phyloP scores from a whole-genome alignment of 92 coral and sea anemone genomes.

The Plumapathes pennacea region DNA sequence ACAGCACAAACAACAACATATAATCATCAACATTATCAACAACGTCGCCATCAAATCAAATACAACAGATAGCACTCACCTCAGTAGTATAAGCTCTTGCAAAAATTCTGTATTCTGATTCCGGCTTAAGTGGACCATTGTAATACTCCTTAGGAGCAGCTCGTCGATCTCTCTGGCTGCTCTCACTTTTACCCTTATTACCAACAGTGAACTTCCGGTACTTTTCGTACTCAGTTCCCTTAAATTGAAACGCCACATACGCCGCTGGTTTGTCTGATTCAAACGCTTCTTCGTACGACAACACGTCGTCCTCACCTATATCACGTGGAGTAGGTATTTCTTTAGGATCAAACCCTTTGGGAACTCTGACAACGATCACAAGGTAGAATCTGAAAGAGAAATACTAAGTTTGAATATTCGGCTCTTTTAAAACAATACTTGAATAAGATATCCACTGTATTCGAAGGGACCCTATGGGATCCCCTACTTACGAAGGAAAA shows the following conservation, averaged over 20 bases:
- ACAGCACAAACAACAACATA: no score
- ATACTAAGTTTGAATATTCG: no score
- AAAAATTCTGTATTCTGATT: constrained; percentile 36
- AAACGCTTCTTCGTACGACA: constrained; percentile 39
- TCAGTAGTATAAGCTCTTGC: constrained; percentile 49
- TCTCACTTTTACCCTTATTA: constrained; percentile 7
- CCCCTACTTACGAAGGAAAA: no score
- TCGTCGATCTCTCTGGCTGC: constrained; percentile 19
- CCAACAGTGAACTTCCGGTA: constrained; percentile 54
- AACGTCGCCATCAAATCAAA: neutral
- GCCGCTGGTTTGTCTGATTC: constrained; percentile 21
- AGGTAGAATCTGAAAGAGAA: constrained; percentile 20
- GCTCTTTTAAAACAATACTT: no score
- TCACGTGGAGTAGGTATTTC: neutral
- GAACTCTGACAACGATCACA: constrained; percentile 28
- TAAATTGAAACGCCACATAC: constrained; percentile 55
- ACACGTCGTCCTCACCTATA: constrained; percentile 4
- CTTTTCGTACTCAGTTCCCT: constrained; percentile 20
- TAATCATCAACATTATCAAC: no score
- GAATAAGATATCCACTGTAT: no score
- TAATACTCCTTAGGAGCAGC: constrained; percentile 7
- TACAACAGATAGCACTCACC: constrained; percentile 12
- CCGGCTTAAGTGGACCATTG: constrained; percentile 51
- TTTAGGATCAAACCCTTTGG: neutral
- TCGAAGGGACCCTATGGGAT: no score